Percentiles rank a stretch among this genome's conserved stretches.
Evolutionary conservation across 2,888 invertebrate species (phyloP).

Genomic region (Drosophila anceps): DNA sequence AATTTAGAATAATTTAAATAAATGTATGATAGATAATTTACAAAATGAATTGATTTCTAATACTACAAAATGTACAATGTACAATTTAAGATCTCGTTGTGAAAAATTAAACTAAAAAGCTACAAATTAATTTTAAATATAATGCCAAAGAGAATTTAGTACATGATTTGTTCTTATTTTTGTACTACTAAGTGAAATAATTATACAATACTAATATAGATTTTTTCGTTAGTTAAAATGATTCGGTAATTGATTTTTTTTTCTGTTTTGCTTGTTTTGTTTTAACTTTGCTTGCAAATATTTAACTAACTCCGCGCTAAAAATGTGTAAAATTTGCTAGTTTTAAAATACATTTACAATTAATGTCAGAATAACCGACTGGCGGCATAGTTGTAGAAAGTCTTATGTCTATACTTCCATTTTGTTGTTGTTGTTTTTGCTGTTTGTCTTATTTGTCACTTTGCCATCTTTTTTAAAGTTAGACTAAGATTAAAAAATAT

Average conservation of each 20-base stretch:
- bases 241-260: constrained; percentile 20
- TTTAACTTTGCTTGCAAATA: constrained; percentile 56
- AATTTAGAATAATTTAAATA: constrained; percentile 49
- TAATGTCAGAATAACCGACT: constrained; percentile 61
- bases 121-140: constrained; percentile 28
- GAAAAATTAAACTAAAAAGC: neutral
- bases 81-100: constrained; percentile 17
- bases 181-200: constrained; percentile 43
- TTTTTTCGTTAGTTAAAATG: constrained; percentile 36
- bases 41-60: constrained; percentile 55
- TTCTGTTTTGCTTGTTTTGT: neutral
- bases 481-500: constrained; percentile 62
- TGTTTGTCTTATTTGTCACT: constrained; percentile 68
- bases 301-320: constrained; percentile 73
- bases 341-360: constrained; percentile 62
- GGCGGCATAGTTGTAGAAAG: constrained; percentile 57
- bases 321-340: constrained; percentile 73
- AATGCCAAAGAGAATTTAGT: constrained; percentile 30
- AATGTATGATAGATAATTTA: constrained; percentile 65
- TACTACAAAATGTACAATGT: constrained; percentile 37
- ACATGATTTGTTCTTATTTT: constrained; percentile 32
- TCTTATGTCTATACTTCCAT: constrained; percentile 61
- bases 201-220: constrained; percentile 51
- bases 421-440: constrained; percentile 12
- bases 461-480: constrained; percentile 65